A percentile compares a stretch with the other conserved stretches of the same genome.
These are phyloP conservation scores for Leucozona laternaria DNA, from an alignment of 2,888 invertebrate genomes.

Conservation along the genomic window DNA sequence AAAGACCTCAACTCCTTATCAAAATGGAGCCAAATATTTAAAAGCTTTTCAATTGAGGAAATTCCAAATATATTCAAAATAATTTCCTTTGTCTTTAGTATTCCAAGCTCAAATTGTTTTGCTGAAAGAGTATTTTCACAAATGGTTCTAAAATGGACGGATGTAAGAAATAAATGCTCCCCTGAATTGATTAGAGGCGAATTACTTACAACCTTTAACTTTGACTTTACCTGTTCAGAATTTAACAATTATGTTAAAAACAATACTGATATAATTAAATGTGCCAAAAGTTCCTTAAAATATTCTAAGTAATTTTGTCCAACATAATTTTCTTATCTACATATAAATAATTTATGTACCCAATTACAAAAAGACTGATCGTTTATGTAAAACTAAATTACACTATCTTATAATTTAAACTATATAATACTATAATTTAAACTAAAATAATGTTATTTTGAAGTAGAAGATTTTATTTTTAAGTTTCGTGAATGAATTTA, in stretches of 20 bases:
- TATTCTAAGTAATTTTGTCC: neutral
- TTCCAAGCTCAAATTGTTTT: neutral
- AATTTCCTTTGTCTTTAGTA: neutral
- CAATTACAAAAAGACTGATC: slow-evolving; percentile 5
- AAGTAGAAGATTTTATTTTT: neutral
- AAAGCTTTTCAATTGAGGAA: neutral
- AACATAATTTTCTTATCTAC: neutral
- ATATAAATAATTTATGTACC: neutral
- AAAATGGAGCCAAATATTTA: neutral
- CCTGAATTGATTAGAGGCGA: neutral
- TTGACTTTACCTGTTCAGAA: neutral
- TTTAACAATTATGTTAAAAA: neutral
- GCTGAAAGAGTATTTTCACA: neutral
- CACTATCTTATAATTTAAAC: neutral
- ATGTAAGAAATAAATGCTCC: neutral
- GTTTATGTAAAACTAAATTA: too few species aligned
- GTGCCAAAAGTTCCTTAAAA: slow-evolving; percentile 1
- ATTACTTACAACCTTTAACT: neutral
- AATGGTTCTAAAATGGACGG: neutral
- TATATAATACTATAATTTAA: neutral
- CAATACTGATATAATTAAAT: neutral
- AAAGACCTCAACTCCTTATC: neutral
- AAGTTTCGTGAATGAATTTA: too few species aligned
- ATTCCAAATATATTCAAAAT: neutral
- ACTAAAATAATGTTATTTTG: neutral